Base-by-base conservation (phyloP, 2,888 invertebrate genomes). In the Pomacea canaliculata region DNA sequence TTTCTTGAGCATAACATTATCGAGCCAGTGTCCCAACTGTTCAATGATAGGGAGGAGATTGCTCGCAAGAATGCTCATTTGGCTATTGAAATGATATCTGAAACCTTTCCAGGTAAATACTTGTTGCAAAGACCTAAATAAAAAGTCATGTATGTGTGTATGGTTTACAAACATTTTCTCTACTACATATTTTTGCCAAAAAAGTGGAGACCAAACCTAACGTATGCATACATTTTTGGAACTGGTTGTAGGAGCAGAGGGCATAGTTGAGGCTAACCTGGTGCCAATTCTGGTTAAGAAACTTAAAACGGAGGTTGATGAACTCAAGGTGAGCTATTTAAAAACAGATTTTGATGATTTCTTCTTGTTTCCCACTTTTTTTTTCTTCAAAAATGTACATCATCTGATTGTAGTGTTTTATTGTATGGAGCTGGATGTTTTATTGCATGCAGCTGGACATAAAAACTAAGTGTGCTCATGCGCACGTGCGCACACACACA, bases 11-110 rank as follows among this genome's bases (percentile, higher is more conserved):
- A 87, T 76, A 85, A 82, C 16, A 86, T 90, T 8, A 88, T 91
- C 73, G 78, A 82, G 60, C 87, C 89, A 48, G 80, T 91, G 65
- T 85, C 91, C 9, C 81, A 84, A 71, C 73, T 91, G 63, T 91
- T 91, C 82, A 85, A 91, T 82, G 91, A 91, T 79, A 81, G 82
- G 71, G 90, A 89, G 73, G 88, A 89, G 73, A 88, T 89, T 79
- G 89, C 87, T 7, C 84, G 91, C 63, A 86, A 85, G 82, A 90
- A 91, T 84, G 88, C 90, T 60, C 91, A 91, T 76, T 82, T 85
- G 81, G 89, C 91, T 70, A 83, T 91, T 9, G 88, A 90, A 82
- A 90, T 90, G 88, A 81, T 90, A 8, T 90, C 91, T 60, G 89
- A 90, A 77, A 89, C 88, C 48, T 87, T 89, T 12, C 78, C 81